A percentile compares a stretch with the other conserved stretches of the same genome.
phyloP scores from a whole-genome alignment of 2,113 vertebrate species.

The Phrynosoma platyrhinos region DNA sequence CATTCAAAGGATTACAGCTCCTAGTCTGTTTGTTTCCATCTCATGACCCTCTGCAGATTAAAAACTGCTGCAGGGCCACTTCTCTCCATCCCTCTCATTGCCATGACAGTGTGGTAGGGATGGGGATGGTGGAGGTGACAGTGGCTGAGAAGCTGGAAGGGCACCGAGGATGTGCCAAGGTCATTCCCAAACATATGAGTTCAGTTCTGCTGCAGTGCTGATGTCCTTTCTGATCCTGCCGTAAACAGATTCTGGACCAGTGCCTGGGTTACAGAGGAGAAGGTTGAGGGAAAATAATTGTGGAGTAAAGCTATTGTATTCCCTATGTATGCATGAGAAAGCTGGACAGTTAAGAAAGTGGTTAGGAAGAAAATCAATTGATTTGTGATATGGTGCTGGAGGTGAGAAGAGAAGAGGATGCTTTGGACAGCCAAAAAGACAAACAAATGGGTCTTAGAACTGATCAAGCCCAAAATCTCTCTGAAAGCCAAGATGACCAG shows the following conservation, averaged over 20 bases:
- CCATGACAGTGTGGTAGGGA: background rate
- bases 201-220: background rate
- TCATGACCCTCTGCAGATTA: slow-evolving; percentile 22
- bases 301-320: too few species aligned
- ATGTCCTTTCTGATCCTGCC: too few species aligned
- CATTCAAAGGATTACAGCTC: background rate
- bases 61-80: background rate
- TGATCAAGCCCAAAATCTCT: too few species aligned
- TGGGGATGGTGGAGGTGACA: too few species aligned
- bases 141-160: background rate
- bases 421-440: too few species aligned
- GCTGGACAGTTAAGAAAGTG: too few species aligned
- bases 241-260: background rate
- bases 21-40: background rate
- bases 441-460: too few species aligned
- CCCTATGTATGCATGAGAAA: too few species aligned
- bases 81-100: background rate
- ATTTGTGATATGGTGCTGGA: too few species aligned
- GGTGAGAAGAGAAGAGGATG: too few species aligned
- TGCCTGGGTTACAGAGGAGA: background rate
- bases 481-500: too few species aligned
- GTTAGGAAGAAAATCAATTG: too few species aligned
- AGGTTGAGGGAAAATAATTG: background rate
- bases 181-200: background rate
- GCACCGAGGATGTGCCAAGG: background rate